Conservation (phyloP, 2,113 vertebrate genomes). For the Oreochromis aureus region DNA sequence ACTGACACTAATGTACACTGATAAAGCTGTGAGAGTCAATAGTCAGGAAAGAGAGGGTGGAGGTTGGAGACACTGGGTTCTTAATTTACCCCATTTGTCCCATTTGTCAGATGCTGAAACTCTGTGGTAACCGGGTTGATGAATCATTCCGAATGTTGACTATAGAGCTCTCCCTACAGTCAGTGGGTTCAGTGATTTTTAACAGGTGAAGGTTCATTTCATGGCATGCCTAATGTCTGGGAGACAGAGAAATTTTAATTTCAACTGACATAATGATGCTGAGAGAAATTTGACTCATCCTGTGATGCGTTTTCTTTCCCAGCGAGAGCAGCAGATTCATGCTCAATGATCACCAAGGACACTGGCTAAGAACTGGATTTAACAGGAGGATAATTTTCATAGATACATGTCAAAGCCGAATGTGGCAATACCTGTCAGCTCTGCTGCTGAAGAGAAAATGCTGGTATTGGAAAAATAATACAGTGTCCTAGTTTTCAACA, state of each 20-base stretch:
- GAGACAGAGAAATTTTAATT: neutral
- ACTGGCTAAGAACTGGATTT: neutral
- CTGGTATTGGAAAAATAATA: neutral
- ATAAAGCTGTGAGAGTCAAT: slow-evolving; percentile 64
- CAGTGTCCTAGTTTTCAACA: neutral
- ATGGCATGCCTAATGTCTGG: neutral
- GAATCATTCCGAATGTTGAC: slow-evolving; percentile 8
- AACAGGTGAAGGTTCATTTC: slow-evolving; percentile 6
- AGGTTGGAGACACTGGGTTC: slow-evolving; percentile 33
- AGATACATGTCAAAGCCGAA: neutral
- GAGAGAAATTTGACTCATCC: slow-evolving; percentile 1
- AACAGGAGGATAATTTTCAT: neutral
- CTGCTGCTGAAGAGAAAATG: neutral
- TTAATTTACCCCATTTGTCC: slow-evolving; percentile 59
- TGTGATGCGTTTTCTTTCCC: neutral
- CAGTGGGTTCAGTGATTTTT: neutral
- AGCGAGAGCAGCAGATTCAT: neutral
- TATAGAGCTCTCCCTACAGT: neutral
- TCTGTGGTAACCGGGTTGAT: slow-evolving; percentile 18
- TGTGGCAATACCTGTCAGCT: neutral
- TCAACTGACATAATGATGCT: slow-evolving; percentile 2
- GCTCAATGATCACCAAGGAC: slow-evolving; percentile 2
- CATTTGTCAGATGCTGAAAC: slow-evolving; percentile 45
- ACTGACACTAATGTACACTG: slow-evolving; percentile 67
- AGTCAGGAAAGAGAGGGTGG: slow-evolving; percentile 14